Base-by-base conservation (phyloP, 2,888 invertebrate species). In the Oeneis ivallda region DNA sequence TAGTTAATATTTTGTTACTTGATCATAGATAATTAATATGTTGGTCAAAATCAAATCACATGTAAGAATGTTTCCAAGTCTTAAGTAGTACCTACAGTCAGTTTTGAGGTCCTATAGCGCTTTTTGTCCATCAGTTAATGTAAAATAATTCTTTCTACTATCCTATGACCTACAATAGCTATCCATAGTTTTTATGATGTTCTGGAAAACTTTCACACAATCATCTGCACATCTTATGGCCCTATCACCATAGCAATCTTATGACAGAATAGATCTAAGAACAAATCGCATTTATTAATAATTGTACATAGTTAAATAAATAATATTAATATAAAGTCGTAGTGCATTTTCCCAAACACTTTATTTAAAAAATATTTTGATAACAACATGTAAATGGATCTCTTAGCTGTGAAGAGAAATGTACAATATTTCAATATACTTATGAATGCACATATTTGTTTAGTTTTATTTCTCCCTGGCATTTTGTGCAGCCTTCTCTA, bases 271-370 rank as follows among this genome's bases (percentile, higher is more conserved):
- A 66, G 64, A 58, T 63, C 57, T 60, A 64, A 65, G 62, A 68
- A 68, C 65, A 68, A 71, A 75, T 68, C 72, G 78, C 78, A 78
- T 78, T 78, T 78, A 78, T 75, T 64, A 68, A 70, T 72, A 75
- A 66, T 60, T 79, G 77, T 79, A 78, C 68, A 78, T 79, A 79
- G 60, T 70, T 66, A 41, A 61, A 64, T 47, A 53, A 64, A 52
- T 58, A 34, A 58, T 13, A 34, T 66, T 70, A 64, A 65, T 57
- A 61, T 58, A 61, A 65, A 63, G 49, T 62, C 58, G 67, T 62
- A 70, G 64, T 66, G 64, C 59, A 58, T 66, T 59, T 62, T 49
- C 32, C 32, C 26, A 47, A 65, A 66, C 49, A 62, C 58, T 69
- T 66, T 65, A 67, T 66, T 67, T 65, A 57, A 62, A 57, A 50